These are phyloP conservation scores for Chiroxiphia lanceolata DNA, from an alignment of 2,797 vertebrate species.

Conservation along the genomic window DNA sequence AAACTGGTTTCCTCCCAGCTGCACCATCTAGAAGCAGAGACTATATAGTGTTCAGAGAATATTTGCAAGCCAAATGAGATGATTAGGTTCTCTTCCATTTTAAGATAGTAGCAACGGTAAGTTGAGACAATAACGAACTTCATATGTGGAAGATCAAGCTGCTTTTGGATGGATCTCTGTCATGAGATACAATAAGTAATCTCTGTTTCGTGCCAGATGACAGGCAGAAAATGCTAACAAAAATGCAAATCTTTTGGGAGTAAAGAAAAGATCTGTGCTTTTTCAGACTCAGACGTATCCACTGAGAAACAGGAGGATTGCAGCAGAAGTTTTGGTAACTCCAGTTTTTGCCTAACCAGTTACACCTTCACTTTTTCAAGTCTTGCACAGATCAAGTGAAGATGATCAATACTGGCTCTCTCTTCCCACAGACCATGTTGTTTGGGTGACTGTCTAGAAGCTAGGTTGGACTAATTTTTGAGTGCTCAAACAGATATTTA, in stretches of 20 bases:
- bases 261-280: not conserved
- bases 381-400: rapidly evolving
- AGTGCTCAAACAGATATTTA: not conserved
- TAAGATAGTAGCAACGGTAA: not conserved
- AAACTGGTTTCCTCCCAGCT: constrained; percentile 19
- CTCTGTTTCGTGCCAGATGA: not conserved
- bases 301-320: not conserved
- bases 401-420: not conserved
- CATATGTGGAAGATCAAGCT: not conserved
- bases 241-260: not conserved
- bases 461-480: not conserved
- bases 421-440: not conserved
- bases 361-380: not conserved
- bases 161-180: not conserved
- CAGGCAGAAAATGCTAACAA: not conserved
- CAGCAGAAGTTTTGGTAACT: not conserved
- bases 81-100: not conserved
- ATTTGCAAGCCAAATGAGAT: not conserved
- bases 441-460: not conserved
- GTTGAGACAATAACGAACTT: not conserved
- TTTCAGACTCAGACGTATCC: not conserved
- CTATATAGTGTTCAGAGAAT: not conserved
- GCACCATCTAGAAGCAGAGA: not conserved
- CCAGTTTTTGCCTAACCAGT: not conserved
- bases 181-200: not conserved